Conservation (phyloP, 2,797 vertebrate genomes). For the Champsocephalus esox region DNA sequence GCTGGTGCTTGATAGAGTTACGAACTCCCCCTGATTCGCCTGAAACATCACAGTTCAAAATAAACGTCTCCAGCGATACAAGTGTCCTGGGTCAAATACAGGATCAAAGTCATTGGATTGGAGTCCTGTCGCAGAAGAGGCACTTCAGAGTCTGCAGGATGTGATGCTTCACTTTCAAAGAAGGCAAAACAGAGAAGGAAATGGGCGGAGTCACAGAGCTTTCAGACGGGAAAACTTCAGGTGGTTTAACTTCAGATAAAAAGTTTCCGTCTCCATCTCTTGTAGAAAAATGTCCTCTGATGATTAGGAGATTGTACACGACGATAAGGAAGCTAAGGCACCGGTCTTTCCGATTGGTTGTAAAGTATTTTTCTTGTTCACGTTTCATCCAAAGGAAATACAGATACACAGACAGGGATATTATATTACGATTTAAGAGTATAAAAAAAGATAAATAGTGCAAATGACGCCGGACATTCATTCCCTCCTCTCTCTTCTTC, state of each 20-base stretch:
- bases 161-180: constrained; percentile 11
- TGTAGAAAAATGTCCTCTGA: constrained; percentile 34
- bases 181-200: background rate
- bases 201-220: background rate
- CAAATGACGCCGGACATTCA: constrained; percentile 79
- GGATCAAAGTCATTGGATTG: no score
- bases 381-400: constrained; percentile 44
- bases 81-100: background rate
- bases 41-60: background rate
- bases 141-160: constrained; percentile 56
- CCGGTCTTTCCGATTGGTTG: constrained; percentile 43
- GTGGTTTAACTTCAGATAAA: constrained; percentile 18
- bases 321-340: constrained; percentile 50
- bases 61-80: background rate
- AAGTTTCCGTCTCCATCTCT: background rate
- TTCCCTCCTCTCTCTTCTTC: constrained; percentile 48
- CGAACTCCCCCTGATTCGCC: constrained; percentile 6
- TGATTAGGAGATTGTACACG: constrained; percentile 21
- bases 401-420: constrained; percentile 43
- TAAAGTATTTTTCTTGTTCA: constrained; percentile 36
- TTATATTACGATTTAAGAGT: constrained; percentile 64
- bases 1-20: constrained; percentile 16
- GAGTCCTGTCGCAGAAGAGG: constrained; percentile 53
- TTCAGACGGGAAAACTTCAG: background rate
- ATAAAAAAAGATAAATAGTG: constrained; percentile 79